Base-by-base conservation (phyloP, 2,888 invertebrate species). In the Aporophyla nigra region DNA sequence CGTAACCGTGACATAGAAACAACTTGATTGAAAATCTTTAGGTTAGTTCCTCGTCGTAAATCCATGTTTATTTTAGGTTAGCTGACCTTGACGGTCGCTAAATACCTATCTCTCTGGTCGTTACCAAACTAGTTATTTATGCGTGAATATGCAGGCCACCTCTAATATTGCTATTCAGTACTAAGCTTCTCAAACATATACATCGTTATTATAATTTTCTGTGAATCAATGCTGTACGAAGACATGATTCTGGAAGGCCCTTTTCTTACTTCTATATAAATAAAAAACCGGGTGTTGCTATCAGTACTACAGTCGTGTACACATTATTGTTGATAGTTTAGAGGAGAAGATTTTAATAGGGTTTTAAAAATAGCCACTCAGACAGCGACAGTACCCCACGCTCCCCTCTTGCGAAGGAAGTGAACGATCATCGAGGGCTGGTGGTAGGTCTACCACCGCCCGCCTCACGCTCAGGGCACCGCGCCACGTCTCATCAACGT, bases 401-500 rank as follows among this genome's bases (percentile, higher is more conserved):
- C 86, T 72, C 71, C 77, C 67, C 62, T 59, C 76, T 76, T n/a
- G 70, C 74, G 71, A 80, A 66, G 49, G 73, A 43, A 77, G 86
- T 76, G 85, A 81, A 74, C 71, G 76, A 76, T 78, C 79, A 74
- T 82, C 82, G 85, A 84, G 43, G 68, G 71, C 82, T 82, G 65
- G 51, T 69, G 75, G 85, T 69, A 80, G n/a, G 33, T 43, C 75
- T 74, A 81, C 85, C 75, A 81, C 12, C 33, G 33, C 33, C 33
- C 33, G 33, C 33, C 33, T 33, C 33, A 33, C 33, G 33, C 33
- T 33, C 33, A 33, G 33, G 33, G 33, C 33, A 33, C 33, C 66
- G 66, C 82, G 81, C 82, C 85, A 82, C 85, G 14, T 58, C 85
- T 85, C 82, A 84, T 82, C 82, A 82, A 84, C 82, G 82, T 85